Base-by-base conservation (phyloP, 2,113 vertebrate species). In the Dicerorhinus sumatrensis region DNA sequence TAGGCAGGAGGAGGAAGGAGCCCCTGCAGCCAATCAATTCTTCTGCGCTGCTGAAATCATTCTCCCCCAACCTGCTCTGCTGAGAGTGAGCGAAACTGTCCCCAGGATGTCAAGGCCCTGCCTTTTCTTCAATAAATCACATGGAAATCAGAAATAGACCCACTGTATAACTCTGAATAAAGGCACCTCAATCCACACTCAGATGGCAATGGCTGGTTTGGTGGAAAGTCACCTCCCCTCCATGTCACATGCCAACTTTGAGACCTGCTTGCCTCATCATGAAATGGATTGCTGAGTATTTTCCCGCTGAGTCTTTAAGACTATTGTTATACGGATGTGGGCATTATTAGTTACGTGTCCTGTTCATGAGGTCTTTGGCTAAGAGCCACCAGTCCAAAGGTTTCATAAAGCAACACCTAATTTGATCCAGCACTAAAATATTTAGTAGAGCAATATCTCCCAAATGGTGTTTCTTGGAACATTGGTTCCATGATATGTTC, bases 381-480 rank as follows among this genome's bases (percentile, higher is more conserved):
- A 86, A 89, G 29, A 72, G 46, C 56, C 17, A 62, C 27, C 14
- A 36, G 62, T 79, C 39, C 62, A 20, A 60, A 90, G 13, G 16
- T 63, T 94, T 93, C 67, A 88, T 31, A 33, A 91, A 94, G 54
- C 1, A 75, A 11, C 9, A 60, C 16, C 60, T 84, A 51, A 25
- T 95, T 85, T 25, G 70, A 65, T 81, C 23, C 36, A 85, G 12
- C 33, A 29, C 33, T 80, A 51, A 79, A 63, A 56, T 85, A 94
- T 86, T 60, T 65, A 62, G 67, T 60, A 56, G 16, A 56, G 20
- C 25, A 56, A 6, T 60, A 17, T 93, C 63, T 79, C 31, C 54
- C n/a, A 60, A 96, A 96, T 76, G 67, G 33, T 69, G 5, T 60
- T 85, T 62, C 77, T 79, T 65, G 27, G 73, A 67, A 89, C n/a